Evolutionary conservation across 2,888 invertebrate species (phyloP), one percentile per base, ranked within the genome.

Genomic region (Theristus sp.): DNA sequence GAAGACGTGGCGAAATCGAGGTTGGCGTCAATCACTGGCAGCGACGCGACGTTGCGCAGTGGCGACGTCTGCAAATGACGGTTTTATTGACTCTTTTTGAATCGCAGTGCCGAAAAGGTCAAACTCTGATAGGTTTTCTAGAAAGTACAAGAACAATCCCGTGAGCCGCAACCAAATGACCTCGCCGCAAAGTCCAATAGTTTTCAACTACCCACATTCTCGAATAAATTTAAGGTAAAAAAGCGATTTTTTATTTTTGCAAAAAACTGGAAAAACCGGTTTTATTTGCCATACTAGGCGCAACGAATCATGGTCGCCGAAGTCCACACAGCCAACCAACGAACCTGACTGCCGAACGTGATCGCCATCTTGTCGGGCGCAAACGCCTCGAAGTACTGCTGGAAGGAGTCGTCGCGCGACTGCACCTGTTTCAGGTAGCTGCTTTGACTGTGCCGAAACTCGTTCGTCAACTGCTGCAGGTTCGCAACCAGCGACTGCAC

Each of bases 391-490:
- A 93, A 89, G 77, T 86, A 90, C 49, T 86, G 84, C 69, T 86
- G 85, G 1, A 89, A 89, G 60, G 90, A 80, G 70, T 91, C 90
- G 74, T 93, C 91, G 66, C 91, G 81, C 0, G 85, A 86, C 63
- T 89, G 87, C 0, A 49, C 49, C 38, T 89, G 83, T 71, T 84
- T 83, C 62, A 94, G 78, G 74, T 93, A 94, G 65, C 82, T 81
- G 65, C 86, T 87, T 74, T 94, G 94, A 26, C 86, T 84, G 24
- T 82, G 81, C 62, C 90, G 82, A 74, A 93, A 94, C 63, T 83
- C 83, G 0, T 82, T 76, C 2, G 89, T 89, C 58, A 91, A 76
- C 62, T 93, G 89, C 76, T 93, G 91, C 3, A 96, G 78, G 1
- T 84, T 82, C n/a, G 85, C 80, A 0, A 89, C 85, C 55, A 94